Evolutionary conservation across 1,140 invertebrate species (phyloP), one percentile per base, ranked within the genome.

Genomic region (Pteromalus puparum): DNA sequence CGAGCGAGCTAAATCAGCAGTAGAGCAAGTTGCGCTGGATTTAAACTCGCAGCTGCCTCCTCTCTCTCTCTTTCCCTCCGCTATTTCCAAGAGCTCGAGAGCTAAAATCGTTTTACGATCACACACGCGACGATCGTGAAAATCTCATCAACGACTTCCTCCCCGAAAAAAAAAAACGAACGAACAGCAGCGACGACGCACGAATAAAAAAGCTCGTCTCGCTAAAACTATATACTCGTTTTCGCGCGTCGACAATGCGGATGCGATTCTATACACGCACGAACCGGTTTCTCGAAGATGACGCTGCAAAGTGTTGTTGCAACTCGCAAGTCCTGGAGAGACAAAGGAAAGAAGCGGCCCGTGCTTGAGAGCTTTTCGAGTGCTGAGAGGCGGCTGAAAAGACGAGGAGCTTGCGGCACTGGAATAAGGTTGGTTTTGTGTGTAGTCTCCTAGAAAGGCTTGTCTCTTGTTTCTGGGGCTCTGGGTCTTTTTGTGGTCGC

Each of bases 41-140:
- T 34, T 34, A 34, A 34, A 34, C 30, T 5, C 6, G 30, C 30
- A 34, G 30, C 30, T 34, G 30, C 30, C 30, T 26, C 42, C 21
- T 9, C 38, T 46, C 67, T 28, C 48, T 6, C 38, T n/a, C 46
- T 78, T 15, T 65, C 24, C 9, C 21, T 21, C 6, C 21, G 34
- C 4, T 65, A 24, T 21, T 21, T 34, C 26, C 46, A 61, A 9
- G 2, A 0, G 18, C 1, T 38, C n/a, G 4, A 70, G 30, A 38
- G 75, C 42, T 72, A 53, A 77, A 78, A 83, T 83, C 75, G 61
- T 78, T 83, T 78, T 72, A 83, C 42, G 72, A 82, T 46, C 30
- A 74, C 70, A 75, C 30, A 75, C 53, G 30, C 65, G 82, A 53
- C 42, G 75, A 77, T 78, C 75, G 65, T 78, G 74, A 83, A 83